Evolutionary conservation across 2,888 invertebrate genomes (phyloP).

Genomic region (Melanophora roralis): DNA sequence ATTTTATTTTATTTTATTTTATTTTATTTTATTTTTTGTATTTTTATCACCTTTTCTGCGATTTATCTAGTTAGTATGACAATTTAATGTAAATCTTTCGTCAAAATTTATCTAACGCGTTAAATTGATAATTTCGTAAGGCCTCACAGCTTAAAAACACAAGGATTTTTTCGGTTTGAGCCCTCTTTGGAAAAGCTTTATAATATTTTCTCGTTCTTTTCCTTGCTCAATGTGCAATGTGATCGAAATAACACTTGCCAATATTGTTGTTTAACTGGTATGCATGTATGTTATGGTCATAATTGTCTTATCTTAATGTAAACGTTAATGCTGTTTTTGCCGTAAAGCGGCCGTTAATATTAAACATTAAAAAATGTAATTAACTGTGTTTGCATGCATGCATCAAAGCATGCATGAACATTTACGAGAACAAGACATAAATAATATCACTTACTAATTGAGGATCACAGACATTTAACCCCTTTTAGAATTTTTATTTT

Average conservation of each 20-base stretch:
- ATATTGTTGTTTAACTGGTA: not conserved
- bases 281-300: constrained; percentile 10
- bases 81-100: too few species aligned
- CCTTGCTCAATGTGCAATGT: constrained; percentile 34
- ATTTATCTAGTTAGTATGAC: too few species aligned
- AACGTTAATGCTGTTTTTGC: constrained; percentile 35
- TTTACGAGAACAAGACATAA: constrained; percentile 19
- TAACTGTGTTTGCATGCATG: constrained; percentile 40
- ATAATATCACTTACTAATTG: constrained; percentile 47
- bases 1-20: too few species aligned
- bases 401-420: not conserved
- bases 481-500: not conserved
- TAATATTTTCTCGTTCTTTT: not conserved
- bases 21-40: too few species aligned
- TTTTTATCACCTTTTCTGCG: too few species aligned
- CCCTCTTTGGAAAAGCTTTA: constrained; percentile 8
- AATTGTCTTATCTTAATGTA: constrained; percentile 54
- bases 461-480: constrained; percentile 36
- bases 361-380: constrained; percentile 42
- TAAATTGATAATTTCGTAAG: too few species aligned
- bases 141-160: too few species aligned
- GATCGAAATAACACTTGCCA: constrained; percentile 43
- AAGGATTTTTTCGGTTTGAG: constrained; percentile 47
- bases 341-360: constrained; percentile 32
- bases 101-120: too few species aligned